phyloP scores from a whole-genome alignment of 2,888 invertebrate genomes.

The Dolichomitus sp. region DNA sequence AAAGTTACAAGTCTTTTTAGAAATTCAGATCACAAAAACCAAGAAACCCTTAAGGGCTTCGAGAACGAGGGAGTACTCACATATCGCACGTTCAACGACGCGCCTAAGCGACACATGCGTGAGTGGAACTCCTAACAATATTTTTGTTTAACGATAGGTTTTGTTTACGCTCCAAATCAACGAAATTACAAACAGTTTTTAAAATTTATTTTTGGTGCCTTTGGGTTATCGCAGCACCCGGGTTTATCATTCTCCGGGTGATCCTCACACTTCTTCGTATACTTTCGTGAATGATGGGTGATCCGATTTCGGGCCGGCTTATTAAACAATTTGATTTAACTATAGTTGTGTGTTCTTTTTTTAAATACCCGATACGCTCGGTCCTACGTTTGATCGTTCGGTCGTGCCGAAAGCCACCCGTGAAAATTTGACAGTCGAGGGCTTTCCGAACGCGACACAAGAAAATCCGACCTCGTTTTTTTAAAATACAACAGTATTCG shows the following conservation, averaged over 20 bases:
- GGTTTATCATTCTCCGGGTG: constrained; percentile 61
- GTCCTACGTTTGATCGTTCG: constrained; percentile 49
- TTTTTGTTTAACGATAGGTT: constrained; percentile 67
- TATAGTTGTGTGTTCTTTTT: constrained; percentile 73
- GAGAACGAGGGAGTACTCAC: constrained; percentile 41
- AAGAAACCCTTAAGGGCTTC: constrained; percentile 25
- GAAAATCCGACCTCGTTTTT: constrained; percentile 43
- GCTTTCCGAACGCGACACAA: constrained; percentile 44
- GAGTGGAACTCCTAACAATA: constrained; percentile 76
- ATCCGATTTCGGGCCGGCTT: constrained; percentile 78
- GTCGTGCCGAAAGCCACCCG: constrained; percentile 44
- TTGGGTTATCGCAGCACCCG: constrained; percentile 58
- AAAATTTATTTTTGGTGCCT: constrained; percentile 52
- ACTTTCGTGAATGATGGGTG: constrained; percentile 82
- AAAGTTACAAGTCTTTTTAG: constrained; percentile 48
- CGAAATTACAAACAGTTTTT: constrained; percentile 51
- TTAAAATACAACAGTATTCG: constrained; percentile 71
- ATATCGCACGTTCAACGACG: constrained; percentile 63
- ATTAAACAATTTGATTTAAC: constrained; percentile 79
- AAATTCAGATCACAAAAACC: constrained; percentile 53
- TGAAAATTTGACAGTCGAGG: constrained; percentile 49
- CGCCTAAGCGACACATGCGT: constrained; percentile 73
- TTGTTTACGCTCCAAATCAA: constrained; percentile 68
- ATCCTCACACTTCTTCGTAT: constrained; percentile 77
- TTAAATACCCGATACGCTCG: constrained; percentile 49